These are phyloP conservation scores for Furcifer pardalis DNA, from an alignment of 2,797 vertebrate genomes.

Conservation along the genomic window DNA sequence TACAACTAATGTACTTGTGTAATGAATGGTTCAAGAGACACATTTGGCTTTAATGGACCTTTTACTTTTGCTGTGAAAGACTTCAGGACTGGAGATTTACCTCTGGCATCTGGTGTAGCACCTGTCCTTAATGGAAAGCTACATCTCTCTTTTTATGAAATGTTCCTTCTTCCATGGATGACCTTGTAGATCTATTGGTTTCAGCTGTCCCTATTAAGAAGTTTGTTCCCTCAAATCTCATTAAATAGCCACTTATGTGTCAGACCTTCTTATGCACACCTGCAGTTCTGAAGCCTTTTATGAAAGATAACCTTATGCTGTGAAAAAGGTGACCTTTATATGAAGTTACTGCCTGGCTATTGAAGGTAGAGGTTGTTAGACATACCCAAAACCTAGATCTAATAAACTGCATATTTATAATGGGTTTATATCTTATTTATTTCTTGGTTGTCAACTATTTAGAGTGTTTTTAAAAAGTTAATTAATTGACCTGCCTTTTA, in stretches of 20 bases:
- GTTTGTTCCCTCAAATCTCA: constrained; percentile 49
- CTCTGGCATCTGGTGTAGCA: constrained; percentile 26
- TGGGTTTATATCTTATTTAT: constrained; percentile 22
- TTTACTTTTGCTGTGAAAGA: constrained; percentile 46
- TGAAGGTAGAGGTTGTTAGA: constrained; percentile 28
- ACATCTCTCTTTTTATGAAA: constrained; percentile 22
- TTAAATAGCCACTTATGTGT: constrained; percentile 49
- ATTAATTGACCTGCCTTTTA: constrained; percentile 23
- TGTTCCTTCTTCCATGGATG: constrained; percentile 25
- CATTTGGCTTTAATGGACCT: constrained; percentile 43
- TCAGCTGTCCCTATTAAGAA: constrained; percentile 40
- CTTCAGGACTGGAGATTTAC: constrained; percentile 29
- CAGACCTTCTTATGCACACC: constrained; percentile 54
- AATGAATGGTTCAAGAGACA: constrained; percentile 29
- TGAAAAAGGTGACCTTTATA: constrained; percentile 37
- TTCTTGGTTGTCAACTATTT: neutral
- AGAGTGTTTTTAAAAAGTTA: neutral
- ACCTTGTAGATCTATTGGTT: constrained; percentile 42
- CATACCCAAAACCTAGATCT: constrained; percentile 18
- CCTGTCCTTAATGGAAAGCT: constrained; percentile 40
- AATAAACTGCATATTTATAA: constrained; percentile 37
- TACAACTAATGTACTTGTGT: constrained; percentile 32
- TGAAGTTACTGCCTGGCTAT: constrained; percentile 28
- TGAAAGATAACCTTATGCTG: constrained; percentile 50
- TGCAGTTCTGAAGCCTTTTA: constrained; percentile 46